Conservation (phyloP, 2,797 vertebrate species). For the Sylvia borin region DNA sequence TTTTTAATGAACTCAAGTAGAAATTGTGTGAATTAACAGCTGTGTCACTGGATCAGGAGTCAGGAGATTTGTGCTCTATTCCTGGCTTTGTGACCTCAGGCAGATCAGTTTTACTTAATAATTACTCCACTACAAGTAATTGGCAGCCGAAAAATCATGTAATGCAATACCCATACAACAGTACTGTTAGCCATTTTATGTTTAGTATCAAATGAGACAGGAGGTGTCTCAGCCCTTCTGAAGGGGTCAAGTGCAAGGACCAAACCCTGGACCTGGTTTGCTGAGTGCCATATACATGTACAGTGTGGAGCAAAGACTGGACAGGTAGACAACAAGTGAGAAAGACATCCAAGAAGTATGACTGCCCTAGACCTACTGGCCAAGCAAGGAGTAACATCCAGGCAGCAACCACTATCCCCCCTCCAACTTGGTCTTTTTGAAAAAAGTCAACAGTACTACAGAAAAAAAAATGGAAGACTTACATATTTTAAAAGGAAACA, state of each 20-base stretch:
- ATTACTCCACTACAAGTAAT: neutral
- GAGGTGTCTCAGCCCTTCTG: neutral
- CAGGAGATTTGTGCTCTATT: neutral
- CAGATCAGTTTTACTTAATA: neutral
- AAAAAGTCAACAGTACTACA: neutral
- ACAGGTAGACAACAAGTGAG: neutral
- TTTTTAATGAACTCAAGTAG: slow-evolving; percentile 46
- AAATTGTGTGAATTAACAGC: slow-evolving; percentile 31
- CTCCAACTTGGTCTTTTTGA: neutral
- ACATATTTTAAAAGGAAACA: neutral
- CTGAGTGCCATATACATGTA: rapidly evolving
- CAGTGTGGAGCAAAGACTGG: neutral
- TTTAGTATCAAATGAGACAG: neutral
- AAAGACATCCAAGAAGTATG: neutral
- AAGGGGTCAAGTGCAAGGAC: neutral
- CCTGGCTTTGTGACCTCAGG: neutral
- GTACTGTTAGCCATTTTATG: neutral
- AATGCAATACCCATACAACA: neutral
- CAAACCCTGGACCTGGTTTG: neutral
- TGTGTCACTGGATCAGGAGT: neutral
- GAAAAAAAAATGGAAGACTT: neutral
- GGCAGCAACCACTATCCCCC: neutral
- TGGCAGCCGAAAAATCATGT: neutral
- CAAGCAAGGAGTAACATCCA: neutral
- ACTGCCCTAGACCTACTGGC: neutral